These are phyloP conservation scores for Stegodyphus mimosarum DNA, from an alignment of 1,140 invertebrate genomes.

Conservation along the genomic window DNA sequence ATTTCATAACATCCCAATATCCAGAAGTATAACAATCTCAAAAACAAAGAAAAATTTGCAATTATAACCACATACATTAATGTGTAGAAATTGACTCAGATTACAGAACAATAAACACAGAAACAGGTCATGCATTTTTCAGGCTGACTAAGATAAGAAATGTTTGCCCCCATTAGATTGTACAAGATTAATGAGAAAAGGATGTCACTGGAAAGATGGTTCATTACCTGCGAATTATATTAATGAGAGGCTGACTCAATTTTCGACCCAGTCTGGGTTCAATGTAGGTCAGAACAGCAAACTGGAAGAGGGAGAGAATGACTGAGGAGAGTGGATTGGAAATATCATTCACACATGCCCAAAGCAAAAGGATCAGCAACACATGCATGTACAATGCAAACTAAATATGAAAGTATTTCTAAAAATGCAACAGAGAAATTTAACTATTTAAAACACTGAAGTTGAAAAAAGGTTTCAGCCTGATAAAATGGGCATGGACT, in stretches of 20 bases:
- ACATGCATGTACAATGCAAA: constrained; percentile 50
- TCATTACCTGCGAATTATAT: constrained; percentile 86
- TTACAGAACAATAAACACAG: background rate
- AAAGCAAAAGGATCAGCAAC: constrained; percentile 54
- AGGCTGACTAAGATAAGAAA: background rate
- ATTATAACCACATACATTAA: too few relatives aligned
- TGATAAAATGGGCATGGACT: too few relatives aligned
- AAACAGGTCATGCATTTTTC: background rate
- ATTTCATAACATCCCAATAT: too few relatives aligned
- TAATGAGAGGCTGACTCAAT: constrained; percentile 87
- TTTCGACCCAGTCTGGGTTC: constrained; percentile 86
- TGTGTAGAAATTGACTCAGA: too few relatives aligned
- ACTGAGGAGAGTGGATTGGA: constrained; percentile 58
- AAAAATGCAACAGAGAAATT: constrained; percentile 14
- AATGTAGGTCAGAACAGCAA: constrained; percentile 85
- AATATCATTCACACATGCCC: constrained; percentile 57
- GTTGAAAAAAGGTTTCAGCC: too few relatives aligned
- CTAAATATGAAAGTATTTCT: constrained; percentile 37
- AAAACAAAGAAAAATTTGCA: background rate
- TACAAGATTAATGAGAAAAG: constrained; percentile 24
- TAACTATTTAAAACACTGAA: background rate
- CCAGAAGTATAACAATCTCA: too few relatives aligned
- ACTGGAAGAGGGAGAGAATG: constrained; percentile 73
- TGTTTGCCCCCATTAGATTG: background rate
- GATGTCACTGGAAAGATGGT: constrained; percentile 59